Base-by-base conservation (phyloP, 2,888 invertebrate species). In the Epirrita christyi region DNA sequence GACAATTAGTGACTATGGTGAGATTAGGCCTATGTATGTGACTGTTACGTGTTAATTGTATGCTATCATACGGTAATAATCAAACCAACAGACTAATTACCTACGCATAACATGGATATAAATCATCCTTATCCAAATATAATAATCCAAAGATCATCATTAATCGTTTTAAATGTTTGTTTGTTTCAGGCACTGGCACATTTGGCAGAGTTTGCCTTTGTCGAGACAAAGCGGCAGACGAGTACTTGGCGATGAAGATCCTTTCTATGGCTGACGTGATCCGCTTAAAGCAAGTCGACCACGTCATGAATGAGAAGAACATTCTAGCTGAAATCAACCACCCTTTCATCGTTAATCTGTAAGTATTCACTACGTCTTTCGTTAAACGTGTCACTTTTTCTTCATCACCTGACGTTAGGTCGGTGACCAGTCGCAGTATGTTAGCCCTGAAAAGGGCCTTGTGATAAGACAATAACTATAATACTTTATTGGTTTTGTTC, bases 301-400 rank as follows among this genome's bases (percentile, higher is more conserved):
- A 99, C 88, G 98, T 99, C 63, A 97, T 97, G 93, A 99, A 98
- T 86, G 99, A 99, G 92, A 98, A 98, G 86, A 96, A 95, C 75
- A 98, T 99, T 75, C 93, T 99, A 61, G 94, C 96, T 64, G 96
- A 97, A 92, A 96, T 99, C 72, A 94, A 96, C 73, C 98, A 99
- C 93, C 99, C 99, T 50, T 99, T 99, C 92, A 96, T 99, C 78
- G 98, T 99, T 55, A 97, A 97, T 70, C 70, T 84, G 85, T 92
- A 72, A 90, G 90, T 87, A 46, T 21, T 37, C 14, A 34, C 32
- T 32, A 0, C 32, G 0, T 32, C 32, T 9, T 21, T 21, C 21
- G 21, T 21, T 21, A 2, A n/a, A n/a, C n/a, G n/a, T n/a, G n/a
- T n/a, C n/a, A n/a, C n/a, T n/a, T n/a, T n/a, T 21, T 21, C 2